phyloP scores from a whole-genome alignment of 2,797 vertebrate species.

The Typhlichthys subterraneus region DNA sequence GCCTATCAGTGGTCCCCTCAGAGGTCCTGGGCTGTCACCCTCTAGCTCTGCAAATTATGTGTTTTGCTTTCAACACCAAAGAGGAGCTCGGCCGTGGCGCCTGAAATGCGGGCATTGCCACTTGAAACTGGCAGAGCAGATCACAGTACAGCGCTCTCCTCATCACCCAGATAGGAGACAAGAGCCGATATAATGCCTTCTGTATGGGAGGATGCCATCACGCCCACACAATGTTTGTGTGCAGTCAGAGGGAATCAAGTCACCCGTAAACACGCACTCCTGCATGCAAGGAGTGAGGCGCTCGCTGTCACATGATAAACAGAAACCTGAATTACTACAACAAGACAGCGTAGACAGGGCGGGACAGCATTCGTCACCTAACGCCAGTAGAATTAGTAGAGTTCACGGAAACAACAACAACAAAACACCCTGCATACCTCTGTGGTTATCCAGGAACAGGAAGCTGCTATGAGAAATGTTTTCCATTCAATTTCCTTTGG shows the following conservation, averaged over 20 bases:
- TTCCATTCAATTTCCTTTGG: slow-evolving; percentile 42
- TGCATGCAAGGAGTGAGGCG: slow-evolving; percentile 43
- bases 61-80: too few species aligned
- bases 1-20: slow-evolving; percentile 40
- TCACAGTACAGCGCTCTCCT: slow-evolving; percentile 23
- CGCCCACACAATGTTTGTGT: slow-evolving; percentile 44
- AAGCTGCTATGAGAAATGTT: slow-evolving; percentile 44
- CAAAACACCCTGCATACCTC: slow-evolving; percentile 28
- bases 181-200: slow-evolving; percentile 50
- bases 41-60: slow-evolving; percentile 20
- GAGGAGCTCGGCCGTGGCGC: slow-evolving; percentile 11
- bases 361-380: neutral
- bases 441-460: slow-evolving; percentile 46
- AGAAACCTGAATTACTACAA: slow-evolving; percentile 27
- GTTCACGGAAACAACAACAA: slow-evolving; percentile 5
- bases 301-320: slow-evolving; percentile 51
- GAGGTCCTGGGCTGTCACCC: slow-evolving; percentile 52
- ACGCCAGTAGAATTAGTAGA: slow-evolving; percentile 11
- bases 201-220: slow-evolving; percentile 44
- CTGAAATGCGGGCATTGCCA: slow-evolving; percentile 28
- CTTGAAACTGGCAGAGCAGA: slow-evolving; percentile 34
- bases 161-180: slow-evolving; percentile 8
- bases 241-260: slow-evolving; percentile 37
- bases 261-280: slow-evolving; percentile 47
- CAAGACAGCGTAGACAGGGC: slow-evolving; percentile 19